Percentiles rank a stretch among this genome's conserved stretches.
Conservation (phyloP, 2,797 vertebrate genomes). For the Acipenser transmontanus region DNA sequence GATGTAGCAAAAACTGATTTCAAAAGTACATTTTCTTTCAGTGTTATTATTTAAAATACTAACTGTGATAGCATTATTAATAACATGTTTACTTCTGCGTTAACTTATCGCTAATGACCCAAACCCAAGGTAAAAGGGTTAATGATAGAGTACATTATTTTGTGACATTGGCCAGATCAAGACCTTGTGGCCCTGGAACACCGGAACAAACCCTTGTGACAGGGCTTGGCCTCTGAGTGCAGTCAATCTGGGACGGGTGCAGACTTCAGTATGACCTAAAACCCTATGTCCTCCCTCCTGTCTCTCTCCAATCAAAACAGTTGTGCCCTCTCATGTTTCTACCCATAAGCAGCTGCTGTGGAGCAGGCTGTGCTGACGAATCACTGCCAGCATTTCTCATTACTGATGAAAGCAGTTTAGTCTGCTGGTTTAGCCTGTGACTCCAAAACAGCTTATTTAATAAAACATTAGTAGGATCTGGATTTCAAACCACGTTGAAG, state of each 20-base stretch:
- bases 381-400: not conserved
- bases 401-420: not conserved
- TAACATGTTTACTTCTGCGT: not conserved
- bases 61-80: not conserved
- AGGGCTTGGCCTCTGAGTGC: not conserved
- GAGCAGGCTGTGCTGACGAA: not conserved
- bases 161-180: not conserved
- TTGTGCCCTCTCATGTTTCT: slow-evolving; percentile 1
- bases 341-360: not conserved
- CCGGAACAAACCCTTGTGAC: not conserved
- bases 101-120: slow-evolving; percentile 22
- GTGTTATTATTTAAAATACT: not conserved
- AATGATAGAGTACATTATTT: not conserved
- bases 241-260: not conserved
- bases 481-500: too few relatives aligned
- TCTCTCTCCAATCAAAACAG: slow-evolving; percentile 2
- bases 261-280: not conserved
- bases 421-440: too few relatives aligned
- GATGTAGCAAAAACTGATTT: not conserved
- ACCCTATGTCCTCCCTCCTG: not conserved
- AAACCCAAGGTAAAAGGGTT: not conserved
- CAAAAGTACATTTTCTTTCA: too few relatives aligned
- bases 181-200: not conserved
- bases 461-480: too few relatives aligned
- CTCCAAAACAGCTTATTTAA: too few relatives aligned